A percentile compares a stretch with the other conserved stretches of the same genome.
Evolutionary conservation across 2,888 invertebrate genomes (phyloP).

Genomic region (Hanleya hanleyi): DNA sequence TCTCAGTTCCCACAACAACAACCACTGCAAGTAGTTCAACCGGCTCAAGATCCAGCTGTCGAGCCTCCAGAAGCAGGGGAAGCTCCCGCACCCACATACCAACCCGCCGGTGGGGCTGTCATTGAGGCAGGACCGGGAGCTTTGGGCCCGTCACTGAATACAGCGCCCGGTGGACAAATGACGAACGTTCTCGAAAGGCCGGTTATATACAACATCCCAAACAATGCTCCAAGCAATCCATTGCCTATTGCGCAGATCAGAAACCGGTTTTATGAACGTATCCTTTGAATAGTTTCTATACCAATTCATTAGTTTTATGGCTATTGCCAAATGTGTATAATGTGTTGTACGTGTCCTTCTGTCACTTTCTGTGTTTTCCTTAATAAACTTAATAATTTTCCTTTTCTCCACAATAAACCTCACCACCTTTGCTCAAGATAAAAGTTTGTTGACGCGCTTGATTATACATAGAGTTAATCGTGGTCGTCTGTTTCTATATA

Average conservation of each 20-base stretch:
- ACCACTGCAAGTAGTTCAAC: not conserved
- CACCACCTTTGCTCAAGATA: too few relatives aligned
- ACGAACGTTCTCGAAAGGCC: too few relatives aligned
- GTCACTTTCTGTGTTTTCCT: not conserved
- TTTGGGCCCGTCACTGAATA: not conserved
- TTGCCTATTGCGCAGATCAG: slow-evolving; percentile 1
- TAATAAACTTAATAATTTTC: too few relatives aligned
- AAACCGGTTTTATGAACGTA: not conserved
- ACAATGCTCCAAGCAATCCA: not conserved
- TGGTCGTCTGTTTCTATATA: too few relatives aligned
- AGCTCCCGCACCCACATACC: not conserved
- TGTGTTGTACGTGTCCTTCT: too few relatives aligned
- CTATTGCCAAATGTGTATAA: too few relatives aligned
- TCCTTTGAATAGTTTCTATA: not conserved
- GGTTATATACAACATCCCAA: not conserved
- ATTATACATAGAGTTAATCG: too few relatives aligned
- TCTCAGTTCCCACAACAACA: not conserved
- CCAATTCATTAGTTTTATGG: not conserved
- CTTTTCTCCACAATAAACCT: too few relatives aligned
- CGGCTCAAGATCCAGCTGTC: not conserved
- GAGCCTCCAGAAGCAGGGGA: not conserved
- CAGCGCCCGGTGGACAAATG: not conserved
- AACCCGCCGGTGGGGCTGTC: not conserved
- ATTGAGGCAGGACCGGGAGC: not conserved
- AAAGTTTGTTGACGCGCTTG: too few relatives aligned